Base-by-base conservation (phyloP, 1,140 invertebrate genomes). In the Aphelinus atriplicis region DNA sequence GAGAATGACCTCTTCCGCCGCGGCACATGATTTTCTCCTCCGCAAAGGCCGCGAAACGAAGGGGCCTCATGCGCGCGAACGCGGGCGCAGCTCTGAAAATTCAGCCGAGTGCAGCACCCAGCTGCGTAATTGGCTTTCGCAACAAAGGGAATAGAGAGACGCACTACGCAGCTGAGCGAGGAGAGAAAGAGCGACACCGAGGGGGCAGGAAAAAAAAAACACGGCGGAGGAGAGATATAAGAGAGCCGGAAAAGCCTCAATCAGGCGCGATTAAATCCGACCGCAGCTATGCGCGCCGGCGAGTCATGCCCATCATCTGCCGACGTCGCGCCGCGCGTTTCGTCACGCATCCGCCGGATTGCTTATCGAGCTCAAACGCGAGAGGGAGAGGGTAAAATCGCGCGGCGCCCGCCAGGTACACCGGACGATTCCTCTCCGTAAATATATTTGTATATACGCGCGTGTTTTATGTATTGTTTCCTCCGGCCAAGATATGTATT, bases 201-300 rank as follows among this genome's bases (percentile, higher is more conserved):
- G 9, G 60, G 46, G 9, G 7, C 3, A 46, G n/a, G 1, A 43
- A 69, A 60, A 50, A 50, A 43, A 69, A 58, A 74, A 70, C 53
- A 64, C 55, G 71, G 60, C 70, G 46, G 70, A 71, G 56, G 57
- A 70, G 26, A n/a, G 47, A 64, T 9, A 64, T 58, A 58, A 4
- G 26, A 1, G 10, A 58, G 26, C 10, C n/a, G 9, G n/a, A 9
- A 9, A 47, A 48, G n/a, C 55, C 6, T 51, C 26, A 53, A 70
- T 61, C 51, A 61, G 61, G 61, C 26, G 58, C 55, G 42, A 58
- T 69, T 56, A 68, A 68, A 48, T 26, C 7, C 42, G 48, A 63
- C 69, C 69, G 51, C 60, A 63, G 42, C 5, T 10, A 4, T 45
- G 47, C 42, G 50, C 43, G 26, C 48, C 58, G 7, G 9, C 48